Conservation (phyloP, 1,140 invertebrate genomes). For the Hylaeus anthracinus region DNA sequence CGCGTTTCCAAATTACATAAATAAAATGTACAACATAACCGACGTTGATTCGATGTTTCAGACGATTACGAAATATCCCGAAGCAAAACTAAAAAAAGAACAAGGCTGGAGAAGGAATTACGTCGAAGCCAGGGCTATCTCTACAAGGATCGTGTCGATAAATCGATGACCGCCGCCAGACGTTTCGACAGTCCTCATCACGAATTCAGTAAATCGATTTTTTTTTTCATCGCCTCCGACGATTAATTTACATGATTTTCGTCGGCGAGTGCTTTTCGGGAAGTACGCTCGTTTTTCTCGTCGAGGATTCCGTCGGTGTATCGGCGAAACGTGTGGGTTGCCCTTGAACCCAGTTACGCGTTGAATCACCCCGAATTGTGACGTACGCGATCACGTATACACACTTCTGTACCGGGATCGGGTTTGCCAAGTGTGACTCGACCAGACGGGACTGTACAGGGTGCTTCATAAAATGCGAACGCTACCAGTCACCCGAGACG, state of each 20-base stretch:
- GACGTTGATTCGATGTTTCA: no score
- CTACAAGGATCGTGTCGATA: not conserved
- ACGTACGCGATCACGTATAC: not conserved
- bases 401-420: not conserved
- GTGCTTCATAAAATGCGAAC: not conserved
- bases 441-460: not conserved
- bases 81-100: not conserved
- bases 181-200: not conserved
- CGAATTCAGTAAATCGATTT: not conserved
- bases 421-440: not conserved
- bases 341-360: slow-evolving; percentile 31
- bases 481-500: no score
- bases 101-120: not conserved
- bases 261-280: not conserved
- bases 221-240: not conserved
- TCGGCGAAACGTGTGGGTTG: not conserved
- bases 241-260: not conserved
- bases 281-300: not conserved
- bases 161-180: not conserved
- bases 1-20: no score
- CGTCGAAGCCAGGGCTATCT: not conserved
- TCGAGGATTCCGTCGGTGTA: slow-evolving; percentile 10
- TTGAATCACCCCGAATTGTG: slow-evolving; percentile 40
- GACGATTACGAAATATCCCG: not conserved
- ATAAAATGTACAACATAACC: no score